phyloP scores from a whole-genome alignment of 2,888 invertebrate species.

The Entomobrya multifasciata region DNA sequence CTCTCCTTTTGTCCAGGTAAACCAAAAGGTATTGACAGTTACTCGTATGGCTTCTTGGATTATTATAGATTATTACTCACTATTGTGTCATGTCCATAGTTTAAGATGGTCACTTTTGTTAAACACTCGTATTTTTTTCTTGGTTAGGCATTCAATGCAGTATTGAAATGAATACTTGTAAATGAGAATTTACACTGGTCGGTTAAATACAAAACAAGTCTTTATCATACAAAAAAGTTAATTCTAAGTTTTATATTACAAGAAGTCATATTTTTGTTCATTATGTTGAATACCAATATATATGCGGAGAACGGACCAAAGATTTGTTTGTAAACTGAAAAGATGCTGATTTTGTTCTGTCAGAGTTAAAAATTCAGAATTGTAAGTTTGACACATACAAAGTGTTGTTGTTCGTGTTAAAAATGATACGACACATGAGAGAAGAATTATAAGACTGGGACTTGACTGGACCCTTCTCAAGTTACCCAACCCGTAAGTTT shows the following conservation, averaged over 20 bases:
- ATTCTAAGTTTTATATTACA: background rate
- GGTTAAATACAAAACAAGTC: slow-evolving; percentile 42
- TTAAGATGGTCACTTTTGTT: slow-evolving; percentile 42
- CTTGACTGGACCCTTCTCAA: slow-evolving; percentile 43
- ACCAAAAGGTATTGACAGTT: slow-evolving; percentile 57
- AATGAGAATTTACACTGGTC: background rate
- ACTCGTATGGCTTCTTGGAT: slow-evolving; percentile 45
- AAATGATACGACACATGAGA: background rate
- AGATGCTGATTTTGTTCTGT: slow-evolving; percentile 69
- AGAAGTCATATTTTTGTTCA: slow-evolving; percentile 16
- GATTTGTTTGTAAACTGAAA: background rate
- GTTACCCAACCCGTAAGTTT: slow-evolving; percentile 14
- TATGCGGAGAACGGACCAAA: too few species aligned
- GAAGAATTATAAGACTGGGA: background rate
- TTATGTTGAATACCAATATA: too few species aligned
- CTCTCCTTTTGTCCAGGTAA: slow-evolving; percentile 66
- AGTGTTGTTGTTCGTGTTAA: slow-evolving; percentile 25
- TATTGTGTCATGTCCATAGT: background rate
- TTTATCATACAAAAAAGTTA: background rate
- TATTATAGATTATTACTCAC: slow-evolving; percentile 54
- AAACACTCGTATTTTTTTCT: background rate
- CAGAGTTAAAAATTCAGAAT: slow-evolving; percentile 70
- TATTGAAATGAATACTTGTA: background rate
- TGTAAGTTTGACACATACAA: slow-evolving; percentile 56
- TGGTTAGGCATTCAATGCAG: background rate